Conservation (phyloP, 2,888 invertebrate genomes). For the Cephus pygmeus region DNA sequence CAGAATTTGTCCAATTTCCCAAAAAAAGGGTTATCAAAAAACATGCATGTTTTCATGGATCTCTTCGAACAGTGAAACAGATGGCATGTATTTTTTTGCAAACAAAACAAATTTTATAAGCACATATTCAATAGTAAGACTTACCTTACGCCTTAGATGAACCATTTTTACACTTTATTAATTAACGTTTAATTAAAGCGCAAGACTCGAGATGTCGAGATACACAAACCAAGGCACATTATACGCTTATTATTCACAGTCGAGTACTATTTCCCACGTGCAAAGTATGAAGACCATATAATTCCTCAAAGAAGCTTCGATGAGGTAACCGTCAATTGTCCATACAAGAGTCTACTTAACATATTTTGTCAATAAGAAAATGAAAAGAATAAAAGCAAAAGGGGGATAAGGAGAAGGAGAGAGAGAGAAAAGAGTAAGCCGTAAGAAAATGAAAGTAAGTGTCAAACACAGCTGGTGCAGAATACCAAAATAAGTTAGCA, state of each 20-base stretch:
- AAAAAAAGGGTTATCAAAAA: neutral
- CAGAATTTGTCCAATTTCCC: no score
- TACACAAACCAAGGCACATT: slow-evolving; percentile 25
- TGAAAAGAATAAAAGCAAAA: neutral
- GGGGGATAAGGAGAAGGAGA: neutral
- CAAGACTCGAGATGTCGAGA: neutral
- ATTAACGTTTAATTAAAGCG: slow-evolving; percentile 10
- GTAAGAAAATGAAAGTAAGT: slow-evolving; percentile 7
- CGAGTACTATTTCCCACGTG: neutral
- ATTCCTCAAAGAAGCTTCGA: neutral
- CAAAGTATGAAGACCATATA: neutral
- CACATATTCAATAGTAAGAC: slow-evolving; percentile 8
- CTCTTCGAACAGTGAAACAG: neutral
- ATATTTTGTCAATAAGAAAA: neutral
- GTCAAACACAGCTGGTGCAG: slow-evolving; percentile 12
- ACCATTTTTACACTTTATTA: slow-evolving; percentile 38
- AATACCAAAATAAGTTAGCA: neutral
- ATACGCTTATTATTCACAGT: slow-evolving; percentile 10
- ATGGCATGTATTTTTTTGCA: neutral
- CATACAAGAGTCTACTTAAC: neutral
- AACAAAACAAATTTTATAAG: neutral
- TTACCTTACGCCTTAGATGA: slow-evolving; percentile 53
- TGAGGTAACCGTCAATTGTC: neutral
- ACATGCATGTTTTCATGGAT: neutral
- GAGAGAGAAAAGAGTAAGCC: neutral